A percentile compares a stretch with the other conserved stretches of the same genome.
Evolutionary conservation across 2,113 vertebrate genomes (phyloP).

Genomic region (Tympanuchus pallidicinctus): DNA sequence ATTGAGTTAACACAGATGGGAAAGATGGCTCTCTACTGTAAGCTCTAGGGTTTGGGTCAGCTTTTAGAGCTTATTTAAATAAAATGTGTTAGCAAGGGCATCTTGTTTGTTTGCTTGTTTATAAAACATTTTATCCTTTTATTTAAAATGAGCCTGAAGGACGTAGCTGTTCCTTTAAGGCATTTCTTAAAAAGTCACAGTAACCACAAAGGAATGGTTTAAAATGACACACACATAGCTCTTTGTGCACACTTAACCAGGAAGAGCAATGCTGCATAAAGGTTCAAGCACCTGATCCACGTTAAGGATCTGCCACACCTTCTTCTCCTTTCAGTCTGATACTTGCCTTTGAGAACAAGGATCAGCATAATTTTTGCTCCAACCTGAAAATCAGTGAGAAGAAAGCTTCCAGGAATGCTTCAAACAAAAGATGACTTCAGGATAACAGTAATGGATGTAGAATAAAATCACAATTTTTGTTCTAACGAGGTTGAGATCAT

Average conservation of each 20-base stretch:
- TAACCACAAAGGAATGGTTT: background rate
- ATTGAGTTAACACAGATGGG: too few relatives aligned
- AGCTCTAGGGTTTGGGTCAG: background rate
- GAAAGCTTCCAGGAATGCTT: background rate
- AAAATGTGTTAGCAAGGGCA: background rate
- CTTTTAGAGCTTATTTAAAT: background rate
- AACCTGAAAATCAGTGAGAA: background rate
- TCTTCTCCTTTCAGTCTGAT: background rate
- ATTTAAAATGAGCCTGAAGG: background rate
- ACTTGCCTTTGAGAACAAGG: background rate
- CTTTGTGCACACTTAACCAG: background rate
- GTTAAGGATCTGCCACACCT: background rate
- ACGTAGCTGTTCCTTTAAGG: background rate
- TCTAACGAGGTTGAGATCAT: constrained; percentile 11
- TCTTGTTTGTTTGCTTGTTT: constrained; percentile 2
- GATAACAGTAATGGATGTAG: background rate
- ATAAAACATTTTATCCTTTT: background rate
- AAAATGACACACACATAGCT: background rate
- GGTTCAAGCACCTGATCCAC: background rate
- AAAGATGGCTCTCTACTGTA: background rate
- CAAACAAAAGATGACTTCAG: background rate
- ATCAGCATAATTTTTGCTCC: background rate
- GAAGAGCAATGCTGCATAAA: background rate
- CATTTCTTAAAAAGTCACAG: background rate
- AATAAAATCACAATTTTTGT: constrained; percentile 23